Conservation (phyloP, 1,140 invertebrate species). For the Protaetia brevitarsis region DNA sequence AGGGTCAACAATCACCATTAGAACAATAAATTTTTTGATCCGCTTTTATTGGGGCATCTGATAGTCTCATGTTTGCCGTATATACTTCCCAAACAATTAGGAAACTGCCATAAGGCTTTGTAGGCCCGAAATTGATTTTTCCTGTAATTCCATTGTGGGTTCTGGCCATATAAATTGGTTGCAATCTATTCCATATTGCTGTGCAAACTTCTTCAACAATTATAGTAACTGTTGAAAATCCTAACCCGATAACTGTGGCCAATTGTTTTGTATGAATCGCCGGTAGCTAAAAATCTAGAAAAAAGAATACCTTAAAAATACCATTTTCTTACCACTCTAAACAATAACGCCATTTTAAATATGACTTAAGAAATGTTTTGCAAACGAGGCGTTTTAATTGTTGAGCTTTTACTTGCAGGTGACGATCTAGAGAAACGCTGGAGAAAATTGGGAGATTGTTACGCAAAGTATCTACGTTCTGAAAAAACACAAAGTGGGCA, state of each 20-base stretch:
- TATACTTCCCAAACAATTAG: too few relatives aligned
- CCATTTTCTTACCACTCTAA: too few relatives aligned
- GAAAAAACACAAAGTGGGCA: too few relatives aligned
- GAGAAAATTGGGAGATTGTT: constrained; percentile 14
- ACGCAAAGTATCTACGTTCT: constrained; percentile 10
- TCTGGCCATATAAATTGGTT: background rate
- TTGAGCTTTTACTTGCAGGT: too few relatives aligned
- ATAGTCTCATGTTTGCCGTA: too few relatives aligned
- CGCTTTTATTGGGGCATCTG: too few relatives aligned
- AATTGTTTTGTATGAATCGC: too few relatives aligned
- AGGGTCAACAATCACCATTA: background rate
- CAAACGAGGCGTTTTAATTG: too few relatives aligned
- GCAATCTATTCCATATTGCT: constrained; percentile 29
- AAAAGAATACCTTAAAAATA: background rate
- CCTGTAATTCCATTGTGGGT: background rate
- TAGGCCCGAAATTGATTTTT: background rate
- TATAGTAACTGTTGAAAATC: background rate
- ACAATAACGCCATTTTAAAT: too few relatives aligned
- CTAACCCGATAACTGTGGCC: too few relatives aligned
- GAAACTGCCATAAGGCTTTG: too few relatives aligned
- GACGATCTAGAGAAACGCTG: background rate
- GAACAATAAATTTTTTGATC: background rate
- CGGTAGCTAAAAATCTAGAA: background rate
- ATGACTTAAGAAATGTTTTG: too few relatives aligned
- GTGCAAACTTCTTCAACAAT: constrained; percentile 27